Evolutionary conservation across 2,888 invertebrate species (phyloP).

Genomic region (Tethea ocularis): DNA sequence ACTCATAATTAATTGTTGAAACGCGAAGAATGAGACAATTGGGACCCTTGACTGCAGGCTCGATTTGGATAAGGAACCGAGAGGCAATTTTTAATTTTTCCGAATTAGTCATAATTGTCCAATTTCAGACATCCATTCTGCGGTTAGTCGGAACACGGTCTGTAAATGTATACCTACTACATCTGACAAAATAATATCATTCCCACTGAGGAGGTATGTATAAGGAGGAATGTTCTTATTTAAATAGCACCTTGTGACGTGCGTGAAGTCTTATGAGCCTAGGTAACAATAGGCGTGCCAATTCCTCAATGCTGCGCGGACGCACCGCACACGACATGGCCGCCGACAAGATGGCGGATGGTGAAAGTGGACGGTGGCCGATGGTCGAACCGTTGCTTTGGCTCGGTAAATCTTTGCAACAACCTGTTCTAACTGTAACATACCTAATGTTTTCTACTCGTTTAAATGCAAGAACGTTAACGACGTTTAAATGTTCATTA

Average conservation of each 20-base stretch:
- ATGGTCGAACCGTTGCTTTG: conserved; percentile 42
- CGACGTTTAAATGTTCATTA: background rate
- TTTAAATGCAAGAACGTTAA: background rate
- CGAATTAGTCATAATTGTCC: no score
- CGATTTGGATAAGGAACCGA: no score
- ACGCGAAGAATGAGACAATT: background rate
- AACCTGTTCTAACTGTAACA: conserved; percentile 48
- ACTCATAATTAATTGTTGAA: background rate
- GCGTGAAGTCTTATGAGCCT: conserved; percentile 46
- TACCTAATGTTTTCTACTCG: conserved; percentile 6
- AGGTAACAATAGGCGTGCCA: conserved; percentile 62
- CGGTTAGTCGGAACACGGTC: no score
- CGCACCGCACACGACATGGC: conserved; percentile 53
- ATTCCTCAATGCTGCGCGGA: conserved; percentile 60
- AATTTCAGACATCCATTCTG: no score
- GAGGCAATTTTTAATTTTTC: no score
- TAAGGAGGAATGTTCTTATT: no score
- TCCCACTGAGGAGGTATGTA: no score
- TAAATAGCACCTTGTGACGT: conserved; percentile 4
- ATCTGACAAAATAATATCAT: no score
- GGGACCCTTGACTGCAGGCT: no score
- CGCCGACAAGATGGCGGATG: conserved; percentile 74
- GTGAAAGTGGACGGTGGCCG: conserved; percentile 75
- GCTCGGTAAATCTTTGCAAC: conserved; percentile 49
- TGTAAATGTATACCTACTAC: no score